Evolutionary conservation across 1,140 invertebrate genomes (phyloP).

Genomic region (Antheraea mylitta): DNA sequence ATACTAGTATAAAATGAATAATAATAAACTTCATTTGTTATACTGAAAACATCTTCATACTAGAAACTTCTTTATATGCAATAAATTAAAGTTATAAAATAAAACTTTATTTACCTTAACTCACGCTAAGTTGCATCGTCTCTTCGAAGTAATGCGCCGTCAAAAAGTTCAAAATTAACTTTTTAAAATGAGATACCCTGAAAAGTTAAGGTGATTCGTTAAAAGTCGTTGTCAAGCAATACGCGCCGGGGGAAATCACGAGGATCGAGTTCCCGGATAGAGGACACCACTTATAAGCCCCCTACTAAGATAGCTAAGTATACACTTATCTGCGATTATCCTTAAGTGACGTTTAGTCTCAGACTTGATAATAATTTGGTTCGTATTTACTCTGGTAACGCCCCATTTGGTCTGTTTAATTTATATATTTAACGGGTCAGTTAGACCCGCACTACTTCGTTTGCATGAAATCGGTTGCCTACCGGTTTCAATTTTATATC

Average conservation of each 20-base stretch:
- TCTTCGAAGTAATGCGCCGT: neutral
- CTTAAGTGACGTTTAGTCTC: neutral
- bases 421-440: too few species aligned
- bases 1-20: too few species aligned
- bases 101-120: neutral
- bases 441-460: too few species aligned
- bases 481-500: too few species aligned
- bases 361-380: neutral
- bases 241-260: slow-evolving; percentile 24
- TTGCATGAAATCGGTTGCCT: too few species aligned
- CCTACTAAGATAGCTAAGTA: neutral
- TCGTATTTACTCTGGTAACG: neutral
- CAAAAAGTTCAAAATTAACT: slow-evolving; percentile 18
- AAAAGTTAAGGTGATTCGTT: slow-evolving; percentile 14
- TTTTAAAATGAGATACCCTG: slow-evolving; percentile 6
- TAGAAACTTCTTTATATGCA: too few species aligned
- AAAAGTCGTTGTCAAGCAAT: slow-evolving; percentile 16
- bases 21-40: too few species aligned
- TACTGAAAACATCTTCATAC: too few species aligned
- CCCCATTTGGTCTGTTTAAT: too few species aligned
- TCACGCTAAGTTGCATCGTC: neutral
- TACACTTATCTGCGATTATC: neutral
- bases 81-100: neutral
- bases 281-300: slow-evolving; percentile 10
- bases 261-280: slow-evolving; percentile 6